These are phyloP conservation scores for Drosophila subobscura DNA, from an alignment of 1,140 invertebrate species.

Conservation along the genomic window DNA sequence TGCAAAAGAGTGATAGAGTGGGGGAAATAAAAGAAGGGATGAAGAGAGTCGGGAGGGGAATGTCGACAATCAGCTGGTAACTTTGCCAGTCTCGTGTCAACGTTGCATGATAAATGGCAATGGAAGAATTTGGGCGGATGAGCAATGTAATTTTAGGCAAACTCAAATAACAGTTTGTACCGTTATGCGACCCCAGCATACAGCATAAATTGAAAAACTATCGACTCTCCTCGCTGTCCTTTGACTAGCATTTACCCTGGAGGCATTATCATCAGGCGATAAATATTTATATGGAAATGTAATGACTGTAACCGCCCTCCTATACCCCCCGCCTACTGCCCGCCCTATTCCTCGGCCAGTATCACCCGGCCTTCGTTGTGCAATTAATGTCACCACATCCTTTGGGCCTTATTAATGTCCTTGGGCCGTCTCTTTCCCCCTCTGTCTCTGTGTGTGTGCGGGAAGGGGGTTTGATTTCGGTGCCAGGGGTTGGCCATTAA, in stretches of 20 bases:
- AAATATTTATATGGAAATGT: slow-evolving; percentile 82
- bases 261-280: slow-evolving; percentile 76
- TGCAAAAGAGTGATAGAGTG: not conserved
- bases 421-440: slow-evolving; percentile 33
- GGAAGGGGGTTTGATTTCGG: slow-evolving; percentile 10
- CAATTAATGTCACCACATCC: slow-evolving; percentile 81
- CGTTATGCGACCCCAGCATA: slow-evolving; percentile 9
- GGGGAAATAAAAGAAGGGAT: not conserved
- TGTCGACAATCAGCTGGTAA: too few species aligned
- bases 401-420: slow-evolving; percentile 81
- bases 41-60: too few species aligned
- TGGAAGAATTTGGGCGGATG: too few species aligned
- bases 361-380: slow-evolving; percentile 39
- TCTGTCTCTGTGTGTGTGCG: not conserved
- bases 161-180: too few species aligned
- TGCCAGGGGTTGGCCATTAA: slow-evolving; percentile 59
- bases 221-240: slow-evolving; percentile 24
- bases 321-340: not conserved
- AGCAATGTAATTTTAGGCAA: too few species aligned
- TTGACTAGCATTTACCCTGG: not conserved
- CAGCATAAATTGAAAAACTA: slow-evolving; percentile 79
- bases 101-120: too few species aligned
- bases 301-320: slow-evolving; percentile 46
- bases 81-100: too few species aligned
- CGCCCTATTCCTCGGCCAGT: not conserved